Percentiles rank a stretch among this genome's conserved stretches.
phyloP scores from a whole-genome alignment of 2,888 invertebrate species.

The Tipula lateralis region DNA sequence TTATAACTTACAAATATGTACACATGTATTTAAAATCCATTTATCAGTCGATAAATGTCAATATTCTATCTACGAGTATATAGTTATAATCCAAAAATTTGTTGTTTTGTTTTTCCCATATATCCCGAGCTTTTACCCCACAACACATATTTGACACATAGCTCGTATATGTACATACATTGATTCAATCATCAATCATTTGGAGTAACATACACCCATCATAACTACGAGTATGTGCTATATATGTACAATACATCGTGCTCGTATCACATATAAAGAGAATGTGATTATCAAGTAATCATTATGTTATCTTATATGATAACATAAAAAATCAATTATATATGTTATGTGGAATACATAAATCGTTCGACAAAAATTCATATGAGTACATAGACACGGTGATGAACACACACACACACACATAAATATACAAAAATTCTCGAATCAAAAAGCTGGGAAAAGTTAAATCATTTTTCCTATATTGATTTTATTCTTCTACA shows the following conservation, averaged over 20 bases:
- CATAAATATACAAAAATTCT: not conserved
- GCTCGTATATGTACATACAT: not conserved
- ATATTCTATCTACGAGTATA: not conserved
- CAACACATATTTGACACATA: not conserved
- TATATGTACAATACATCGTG: not conserved
- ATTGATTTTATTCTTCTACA: not conserved
- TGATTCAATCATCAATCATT: slow-evolving; percentile 8
- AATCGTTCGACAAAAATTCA: not conserved
- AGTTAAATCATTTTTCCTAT: not conserved
- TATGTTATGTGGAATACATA: not conserved
- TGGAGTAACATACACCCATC: not conserved
- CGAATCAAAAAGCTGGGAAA: not conserved
- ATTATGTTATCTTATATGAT: slow-evolving; percentile 6
- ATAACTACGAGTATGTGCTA: not conserved
- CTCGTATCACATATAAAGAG: not conserved
- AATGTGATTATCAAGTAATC: not conserved
- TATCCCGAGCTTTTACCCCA: not conserved
- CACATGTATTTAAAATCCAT: not conserved
- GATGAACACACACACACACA: not conserved
- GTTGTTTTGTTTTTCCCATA: not conserved
- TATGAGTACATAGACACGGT: too few species aligned
- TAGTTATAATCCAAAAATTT: not conserved
- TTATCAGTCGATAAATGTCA: not conserved
- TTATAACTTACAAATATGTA: not conserved
- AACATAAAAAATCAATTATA: not conserved